phyloP scores from a whole-genome alignment of 2,797 vertebrate species.

The Xenopus petersii region DNA sequence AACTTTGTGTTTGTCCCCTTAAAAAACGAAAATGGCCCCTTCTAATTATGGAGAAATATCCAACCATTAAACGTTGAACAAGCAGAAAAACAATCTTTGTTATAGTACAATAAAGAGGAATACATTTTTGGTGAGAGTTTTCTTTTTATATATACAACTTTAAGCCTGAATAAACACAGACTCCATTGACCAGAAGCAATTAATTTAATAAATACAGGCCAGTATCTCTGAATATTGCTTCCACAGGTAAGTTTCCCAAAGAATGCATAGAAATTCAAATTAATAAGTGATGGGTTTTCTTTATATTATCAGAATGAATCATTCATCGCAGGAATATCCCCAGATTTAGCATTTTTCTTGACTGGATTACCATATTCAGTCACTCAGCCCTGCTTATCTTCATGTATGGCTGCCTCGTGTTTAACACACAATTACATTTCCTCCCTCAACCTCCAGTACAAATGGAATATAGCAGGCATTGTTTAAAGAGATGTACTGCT shows the following conservation, averaged over 20 bases:
- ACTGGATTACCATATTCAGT: slow-evolving; percentile 53
- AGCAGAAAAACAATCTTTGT: not conserved
- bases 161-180: slow-evolving; percentile 1
- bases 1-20: too few species aligned
- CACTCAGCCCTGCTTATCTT: slow-evolving; percentile 56
- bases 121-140: not conserved
- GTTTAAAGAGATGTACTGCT: slow-evolving; percentile 72
- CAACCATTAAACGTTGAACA: too few species aligned
- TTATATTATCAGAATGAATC: slow-evolving; percentile 49
- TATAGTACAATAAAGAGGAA: not conserved
- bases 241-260: slow-evolving; percentile 4
- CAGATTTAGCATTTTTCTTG: slow-evolving; percentile 46
- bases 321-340: slow-evolving; percentile 63
- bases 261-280: slow-evolving; percentile 43
- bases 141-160: not conserved
- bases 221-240: slow-evolving; percentile 8
- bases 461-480: slow-evolving; percentile 67
- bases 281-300: slow-evolving; percentile 49
- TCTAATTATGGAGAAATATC: too few species aligned
- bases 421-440: slow-evolving; percentile 63
- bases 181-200: slow-evolving; percentile 6
- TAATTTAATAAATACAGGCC: slow-evolving; percentile 22
- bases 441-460: slow-evolving; percentile 59
- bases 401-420: slow-evolving; percentile 59
- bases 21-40: too few species aligned